phyloP scores from a whole-genome alignment of 2,797 vertebrate genomes.

The Morelia viridis region DNA sequence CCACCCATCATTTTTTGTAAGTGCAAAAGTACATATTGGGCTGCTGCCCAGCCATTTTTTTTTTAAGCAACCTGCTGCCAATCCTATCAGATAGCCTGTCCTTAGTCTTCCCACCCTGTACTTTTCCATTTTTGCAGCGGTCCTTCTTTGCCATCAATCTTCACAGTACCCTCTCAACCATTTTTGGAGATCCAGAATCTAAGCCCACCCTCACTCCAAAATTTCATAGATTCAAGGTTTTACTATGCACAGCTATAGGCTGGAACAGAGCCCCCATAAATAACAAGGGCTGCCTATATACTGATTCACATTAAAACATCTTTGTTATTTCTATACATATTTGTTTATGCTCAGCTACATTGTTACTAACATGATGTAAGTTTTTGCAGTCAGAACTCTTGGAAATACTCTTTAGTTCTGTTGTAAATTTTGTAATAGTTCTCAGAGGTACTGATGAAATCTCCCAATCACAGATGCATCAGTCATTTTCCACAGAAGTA shows the following conservation, averaged over 20 bases:
- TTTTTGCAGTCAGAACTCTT: background rate
- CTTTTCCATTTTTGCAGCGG: background rate
- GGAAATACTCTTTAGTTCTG: background rate
- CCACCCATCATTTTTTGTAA: background rate
- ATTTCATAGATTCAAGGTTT: background rate
- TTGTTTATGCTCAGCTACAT: background rate
- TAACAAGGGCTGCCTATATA: background rate
- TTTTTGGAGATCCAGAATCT: background rate
- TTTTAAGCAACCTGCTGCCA: background rate
- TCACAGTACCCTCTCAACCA: background rate
- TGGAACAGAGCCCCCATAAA: background rate
- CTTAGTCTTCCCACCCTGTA: background rate
- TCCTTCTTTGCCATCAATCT: background rate
- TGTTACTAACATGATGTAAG: accelerated
- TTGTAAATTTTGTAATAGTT: background rate
- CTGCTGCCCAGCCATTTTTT: background rate
- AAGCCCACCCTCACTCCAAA: background rate
- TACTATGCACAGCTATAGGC: background rate
- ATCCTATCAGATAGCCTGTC: background rate
- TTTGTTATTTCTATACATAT: accelerated
- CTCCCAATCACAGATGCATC: background rate
- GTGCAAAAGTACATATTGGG: background rate
- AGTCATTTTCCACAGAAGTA: background rate
- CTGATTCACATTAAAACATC: background rate
- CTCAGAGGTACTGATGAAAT: no score